These are phyloP conservation scores for Macrosoma leucophasiata DNA, from an alignment of 2,888 invertebrate species.

Conservation along the genomic window DNA sequence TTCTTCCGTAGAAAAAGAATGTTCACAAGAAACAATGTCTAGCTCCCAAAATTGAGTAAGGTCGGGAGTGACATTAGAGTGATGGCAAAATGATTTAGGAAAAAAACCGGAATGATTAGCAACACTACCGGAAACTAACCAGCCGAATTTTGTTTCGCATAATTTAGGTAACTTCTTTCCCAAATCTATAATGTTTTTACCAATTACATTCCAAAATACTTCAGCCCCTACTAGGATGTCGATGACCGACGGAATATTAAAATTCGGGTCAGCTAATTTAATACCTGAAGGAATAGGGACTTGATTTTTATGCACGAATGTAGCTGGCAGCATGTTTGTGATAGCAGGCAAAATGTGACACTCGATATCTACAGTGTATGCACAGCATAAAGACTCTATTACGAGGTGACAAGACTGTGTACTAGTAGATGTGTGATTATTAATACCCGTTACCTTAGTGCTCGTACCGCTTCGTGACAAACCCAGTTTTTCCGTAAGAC, in stretches of 20 bases:
- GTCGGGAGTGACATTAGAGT: no score
- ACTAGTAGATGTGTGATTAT: slow-evolving; percentile 12
- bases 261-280: slow-evolving; percentile 23
- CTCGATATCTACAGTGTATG: slow-evolving; percentile 4
- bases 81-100: no score
- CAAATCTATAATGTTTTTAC: neutral
- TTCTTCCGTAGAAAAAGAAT: neutral
- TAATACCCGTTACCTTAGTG: slow-evolving; percentile 22
- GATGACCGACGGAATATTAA: slow-evolving; percentile 17
- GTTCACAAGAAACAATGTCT: neutral
- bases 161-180: slow-evolving; percentile 4
- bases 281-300: slow-evolving; percentile 12
- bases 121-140: slow-evolving; percentile 5
- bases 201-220: slow-evolving; percentile 22
- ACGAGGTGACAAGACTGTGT: slow-evolving; percentile 19
- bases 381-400: slow-evolving; percentile 11
- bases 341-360: slow-evolving; percentile 17
- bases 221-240: slow-evolving; percentile 24
- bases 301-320: slow-evolving; percentile 7
- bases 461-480: slow-evolving; percentile 8
- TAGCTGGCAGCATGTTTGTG: slow-evolving; percentile 8
- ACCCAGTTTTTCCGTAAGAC: slow-evolving; percentile 13
- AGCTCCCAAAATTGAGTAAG: no score
- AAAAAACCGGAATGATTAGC: no score
- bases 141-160: slow-evolving; percentile 3